A percentile compares a stretch with the other conserved stretches of the same genome.
These are phyloP conservation scores for Macroglossus sobrinus DNA, from an alignment of 2,113 vertebrate species.

Conservation along the genomic window DNA sequence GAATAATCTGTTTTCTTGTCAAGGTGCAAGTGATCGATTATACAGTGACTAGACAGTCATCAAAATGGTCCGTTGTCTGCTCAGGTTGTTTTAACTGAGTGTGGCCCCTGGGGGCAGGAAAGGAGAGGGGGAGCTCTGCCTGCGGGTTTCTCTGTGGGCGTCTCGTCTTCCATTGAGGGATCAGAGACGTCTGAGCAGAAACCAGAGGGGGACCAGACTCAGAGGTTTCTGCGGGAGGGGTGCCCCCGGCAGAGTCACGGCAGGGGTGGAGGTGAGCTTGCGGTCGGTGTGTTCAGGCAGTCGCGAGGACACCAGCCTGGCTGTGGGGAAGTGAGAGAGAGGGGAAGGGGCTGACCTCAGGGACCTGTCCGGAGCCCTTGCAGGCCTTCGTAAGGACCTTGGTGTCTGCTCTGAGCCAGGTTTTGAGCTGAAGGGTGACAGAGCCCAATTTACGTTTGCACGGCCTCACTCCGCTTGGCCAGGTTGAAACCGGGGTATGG, in stretches of 20 bases:
- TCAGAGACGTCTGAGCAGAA: background rate
- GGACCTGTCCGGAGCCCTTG: background rate
- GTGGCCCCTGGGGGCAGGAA: background rate
- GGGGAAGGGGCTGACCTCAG: accelerated
- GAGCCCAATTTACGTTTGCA: background rate
- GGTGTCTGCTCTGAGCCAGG: background rate
- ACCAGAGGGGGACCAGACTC: background rate
- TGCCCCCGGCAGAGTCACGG: background rate
- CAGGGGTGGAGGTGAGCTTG: accelerated
- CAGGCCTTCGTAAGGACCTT: background rate
- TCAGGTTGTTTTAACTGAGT: background rate
- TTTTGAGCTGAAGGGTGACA: background rate
- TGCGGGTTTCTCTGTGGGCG: background rate
- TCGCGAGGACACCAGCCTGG: too few relatives aligned
- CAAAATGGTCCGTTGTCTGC: background rate
- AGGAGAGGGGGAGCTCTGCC: background rate
- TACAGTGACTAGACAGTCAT: background rate
- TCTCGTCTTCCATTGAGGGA: background rate
- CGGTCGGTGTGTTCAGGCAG: background rate
- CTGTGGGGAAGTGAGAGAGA: background rate
- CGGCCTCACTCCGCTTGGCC: background rate
- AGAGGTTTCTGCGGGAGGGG: background rate
- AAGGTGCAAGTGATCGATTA: background rate
- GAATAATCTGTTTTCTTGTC: background rate
- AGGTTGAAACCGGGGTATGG: background rate